Percentiles rank a stretch among this genome's conserved stretches.
Conservation (phyloP, 2,797 vertebrate species). For the Eulemur mongoz region DNA sequence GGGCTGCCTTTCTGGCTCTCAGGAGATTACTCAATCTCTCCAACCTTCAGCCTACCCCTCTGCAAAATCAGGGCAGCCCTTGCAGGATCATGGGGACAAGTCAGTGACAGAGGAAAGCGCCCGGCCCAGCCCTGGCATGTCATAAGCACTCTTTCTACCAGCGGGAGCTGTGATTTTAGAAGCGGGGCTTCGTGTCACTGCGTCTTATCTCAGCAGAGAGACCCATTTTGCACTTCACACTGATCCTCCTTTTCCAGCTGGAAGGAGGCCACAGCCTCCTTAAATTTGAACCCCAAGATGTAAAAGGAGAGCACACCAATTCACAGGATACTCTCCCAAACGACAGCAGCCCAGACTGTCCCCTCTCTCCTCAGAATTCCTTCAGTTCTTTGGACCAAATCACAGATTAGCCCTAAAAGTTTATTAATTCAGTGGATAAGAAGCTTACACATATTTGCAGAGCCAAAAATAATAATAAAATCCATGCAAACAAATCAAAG, state of each 20-base stretch:
- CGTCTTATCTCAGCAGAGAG: background rate
- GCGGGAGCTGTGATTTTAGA: background rate
- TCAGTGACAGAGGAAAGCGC: background rate
- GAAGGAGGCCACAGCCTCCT: background rate
- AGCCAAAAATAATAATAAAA: conserved; percentile 25
- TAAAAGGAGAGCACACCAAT: background rate
- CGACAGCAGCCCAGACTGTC: background rate
- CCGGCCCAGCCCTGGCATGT: background rate
- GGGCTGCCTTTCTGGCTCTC: background rate
- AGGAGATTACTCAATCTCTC: background rate
- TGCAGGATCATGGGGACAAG: background rate
- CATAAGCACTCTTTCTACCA: background rate
- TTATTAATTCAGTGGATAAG: background rate
- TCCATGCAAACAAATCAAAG: background rate
- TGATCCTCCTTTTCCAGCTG: background rate
- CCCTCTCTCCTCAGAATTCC: background rate
- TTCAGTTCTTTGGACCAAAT: background rate
- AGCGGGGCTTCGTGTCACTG: background rate
- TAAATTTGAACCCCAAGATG: background rate
- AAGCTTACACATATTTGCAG: background rate
- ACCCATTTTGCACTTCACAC: background rate
- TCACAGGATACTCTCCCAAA: background rate
- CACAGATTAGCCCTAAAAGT: background rate
- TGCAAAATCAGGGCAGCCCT: background rate
- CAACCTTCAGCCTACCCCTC: background rate